Conservation (phyloP, 2,888 invertebrate genomes). For the Dione vanillae region DNA sequence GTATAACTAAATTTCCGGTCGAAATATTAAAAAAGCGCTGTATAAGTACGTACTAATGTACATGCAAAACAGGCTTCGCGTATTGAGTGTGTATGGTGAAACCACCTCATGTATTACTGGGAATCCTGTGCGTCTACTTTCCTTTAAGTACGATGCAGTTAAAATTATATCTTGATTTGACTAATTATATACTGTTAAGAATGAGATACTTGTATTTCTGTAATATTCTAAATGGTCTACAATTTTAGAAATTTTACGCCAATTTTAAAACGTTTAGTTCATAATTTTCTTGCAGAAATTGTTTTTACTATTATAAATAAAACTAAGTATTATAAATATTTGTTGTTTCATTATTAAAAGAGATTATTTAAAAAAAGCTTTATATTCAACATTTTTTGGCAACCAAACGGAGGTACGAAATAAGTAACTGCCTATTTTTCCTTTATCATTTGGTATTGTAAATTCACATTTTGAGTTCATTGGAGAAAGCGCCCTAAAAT, state of each 20-base stretch:
- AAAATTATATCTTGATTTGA: conserved; percentile 33
- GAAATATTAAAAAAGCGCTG: conserved; percentile 32
- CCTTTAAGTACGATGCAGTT: conserved; percentile 35
- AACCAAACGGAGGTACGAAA: background rate
- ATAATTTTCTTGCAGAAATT: background rate
- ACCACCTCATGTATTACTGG: conserved; percentile 45
- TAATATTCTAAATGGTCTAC: background rate
- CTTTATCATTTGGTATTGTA: background rate
- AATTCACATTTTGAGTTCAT: background rate
- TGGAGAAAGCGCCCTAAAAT: conserved; percentile 13
- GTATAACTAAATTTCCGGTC: conserved; percentile 33
- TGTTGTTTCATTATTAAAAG: too few species aligned
- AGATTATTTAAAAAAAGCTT: background rate
- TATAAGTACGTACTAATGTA: conserved; percentile 30
- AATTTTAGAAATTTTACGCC: conserved; percentile 1
- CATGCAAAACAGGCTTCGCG: conserved; percentile 44
- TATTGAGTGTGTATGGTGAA: conserved; percentile 44
- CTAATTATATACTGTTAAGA: conserved; percentile 39
- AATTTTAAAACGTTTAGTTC: background rate
- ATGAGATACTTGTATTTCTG: conserved; percentile 9
- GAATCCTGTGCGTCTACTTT: conserved; percentile 49
- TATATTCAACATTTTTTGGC: background rate
- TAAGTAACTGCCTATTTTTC: background rate
- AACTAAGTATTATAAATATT: too few species aligned
- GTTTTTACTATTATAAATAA: too few species aligned